Base-by-base conservation (phyloP, 2,888 invertebrate genomes). In the Theretra japonica region DNA sequence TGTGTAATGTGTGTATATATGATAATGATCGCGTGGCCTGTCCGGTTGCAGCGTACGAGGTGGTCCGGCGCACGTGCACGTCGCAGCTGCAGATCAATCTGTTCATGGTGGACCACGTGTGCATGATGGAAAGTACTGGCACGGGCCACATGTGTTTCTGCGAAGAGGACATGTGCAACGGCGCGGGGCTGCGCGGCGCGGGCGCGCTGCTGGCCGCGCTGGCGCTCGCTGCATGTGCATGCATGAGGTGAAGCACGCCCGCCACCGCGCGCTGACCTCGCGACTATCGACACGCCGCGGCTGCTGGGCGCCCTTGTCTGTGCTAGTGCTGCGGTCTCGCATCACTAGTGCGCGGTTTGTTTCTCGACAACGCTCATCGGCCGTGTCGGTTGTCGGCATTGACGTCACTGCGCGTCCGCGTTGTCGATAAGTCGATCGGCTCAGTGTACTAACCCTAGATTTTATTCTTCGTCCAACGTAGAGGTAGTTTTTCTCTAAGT, bases 131-230 rank as follows among this genome's bases (percentile, higher is more conserved):
- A 97, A 98, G 98, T 96, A 98, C 98, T 96, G 98, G 98, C 95
- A 98, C 97, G 91, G 98, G 98, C 95, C 98, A 98, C 96, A 98
- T 98, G 98, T 98, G 98, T 96, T 98, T 98, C 96, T 98, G 98
- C 96, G 98, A 98, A 96, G 98, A 98, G 95, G 98, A 98, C 95
- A 97, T 97, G 97, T 98, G 98, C 96, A 98, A 98, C 94, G 76
- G 81, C 70, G 88, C 88, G 73, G 76, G 83, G 75, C 79, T 84
- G 73, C 83, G 86, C 83, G 82, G 83, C 84, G 81, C 83, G 84
- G 80, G 53, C 74, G 62, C 62, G 62, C 41, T 33, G 41, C 62
- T 86, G 74, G 76, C 87, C 81, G 86, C 88, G 74, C 83, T 88
- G 83, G 85, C 92, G 80, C 82, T 82, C 73, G 80, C 92, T 74